These are phyloP conservation scores for Mugil cephalus DNA, from an alignment of 2,113 vertebrate species.

Conservation along the genomic window DNA sequence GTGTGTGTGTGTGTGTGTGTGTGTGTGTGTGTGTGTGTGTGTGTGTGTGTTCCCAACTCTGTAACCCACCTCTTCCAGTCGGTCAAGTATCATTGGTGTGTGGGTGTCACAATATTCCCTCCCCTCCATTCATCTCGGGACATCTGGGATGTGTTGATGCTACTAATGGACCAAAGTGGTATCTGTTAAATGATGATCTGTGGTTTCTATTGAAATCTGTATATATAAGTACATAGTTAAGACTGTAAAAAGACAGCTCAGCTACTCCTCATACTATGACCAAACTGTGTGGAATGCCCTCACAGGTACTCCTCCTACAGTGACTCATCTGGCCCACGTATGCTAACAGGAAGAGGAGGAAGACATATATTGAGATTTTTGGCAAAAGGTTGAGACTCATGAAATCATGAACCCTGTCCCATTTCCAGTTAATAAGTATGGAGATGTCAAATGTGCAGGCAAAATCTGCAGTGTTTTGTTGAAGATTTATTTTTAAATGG, in stretches of 20 bases:
- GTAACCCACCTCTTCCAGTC: too few relatives aligned
- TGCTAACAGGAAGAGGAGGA: constrained; percentile 15
- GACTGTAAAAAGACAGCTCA: background rate
- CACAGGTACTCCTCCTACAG: constrained; percentile 27
- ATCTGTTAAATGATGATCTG: constrained; percentile 4
- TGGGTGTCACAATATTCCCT: constrained; percentile 24
- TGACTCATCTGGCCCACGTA: constrained; percentile 46
- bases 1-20: constrained; percentile 25
- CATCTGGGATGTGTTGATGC: constrained; percentile 47
- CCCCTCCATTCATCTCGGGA: constrained; percentile 16
- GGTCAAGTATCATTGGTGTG: background rate
- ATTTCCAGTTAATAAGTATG: constrained; percentile 14
- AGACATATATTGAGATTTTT: constrained; percentile 21
- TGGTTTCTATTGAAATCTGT: constrained; percentile 13
- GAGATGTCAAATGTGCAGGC: constrained; percentile 7
- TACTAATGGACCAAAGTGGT: constrained; percentile 18
- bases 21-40: constrained; percentile 20
- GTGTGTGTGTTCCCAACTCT: too few relatives aligned
- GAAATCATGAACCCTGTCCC: constrained; percentile 32
- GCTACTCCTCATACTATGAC: constrained; percentile 5
- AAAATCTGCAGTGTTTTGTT: background rate
- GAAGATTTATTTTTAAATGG: too few relatives aligned
- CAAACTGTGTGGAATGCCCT: constrained; percentile 45
- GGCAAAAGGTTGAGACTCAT: constrained; percentile 3
- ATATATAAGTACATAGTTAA: background rate